Base-by-base conservation (phyloP, 2,113 vertebrate species). In the Cyprinodon variegatus region DNA sequence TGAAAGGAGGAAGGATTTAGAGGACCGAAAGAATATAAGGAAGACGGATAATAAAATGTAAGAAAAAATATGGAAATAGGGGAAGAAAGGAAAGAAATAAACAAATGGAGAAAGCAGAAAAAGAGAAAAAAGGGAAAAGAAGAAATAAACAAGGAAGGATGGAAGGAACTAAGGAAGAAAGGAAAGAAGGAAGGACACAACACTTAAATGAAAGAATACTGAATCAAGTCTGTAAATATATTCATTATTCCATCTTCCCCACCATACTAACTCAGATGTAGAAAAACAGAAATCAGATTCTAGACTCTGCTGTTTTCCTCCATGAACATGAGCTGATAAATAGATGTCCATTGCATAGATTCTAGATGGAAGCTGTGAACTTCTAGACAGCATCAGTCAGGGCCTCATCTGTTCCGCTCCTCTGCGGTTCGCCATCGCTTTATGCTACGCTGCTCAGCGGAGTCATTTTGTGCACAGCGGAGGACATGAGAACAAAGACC, bases 401-500 rank as follows among this genome's bases (percentile, higher is more conserved):
- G 0, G 29, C 22, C 3, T 70, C 1, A 57, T 72, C 17, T 70
- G 39, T 37, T 66, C 46, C 20, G 39, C 59, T 12, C 22, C n/a
- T 17, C 43, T 11, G 13, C 36, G 38, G 7, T 36, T 61, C 6
- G 15, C 4, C 29, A 3, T 36, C 45, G 11, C n/a, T 3, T 39
- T 53, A 14, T 29, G 37, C 59, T 62, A 11, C 79, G 46, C 4
- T 40, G 50, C 59, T 70, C 68, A 40, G 15, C 45, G 65, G 68
- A 46, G 75, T 60, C 4, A 37, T 68, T 82, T 57, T 29, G 63
- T 45, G 65, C 68, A 65, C 81, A 74, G 76, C 66, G 68, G 68
- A 79, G 73, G 39, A 78, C 75, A 65, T 22, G 9, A 62, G 75
- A 82, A 85, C 80, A 87, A 87, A 89, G 72, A 65, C 50, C 65